Evolutionary conservation across 2,888 invertebrate species (phyloP), one percentile per base, ranked within the genome.

Genomic region (Papilio elwesi): DNA sequence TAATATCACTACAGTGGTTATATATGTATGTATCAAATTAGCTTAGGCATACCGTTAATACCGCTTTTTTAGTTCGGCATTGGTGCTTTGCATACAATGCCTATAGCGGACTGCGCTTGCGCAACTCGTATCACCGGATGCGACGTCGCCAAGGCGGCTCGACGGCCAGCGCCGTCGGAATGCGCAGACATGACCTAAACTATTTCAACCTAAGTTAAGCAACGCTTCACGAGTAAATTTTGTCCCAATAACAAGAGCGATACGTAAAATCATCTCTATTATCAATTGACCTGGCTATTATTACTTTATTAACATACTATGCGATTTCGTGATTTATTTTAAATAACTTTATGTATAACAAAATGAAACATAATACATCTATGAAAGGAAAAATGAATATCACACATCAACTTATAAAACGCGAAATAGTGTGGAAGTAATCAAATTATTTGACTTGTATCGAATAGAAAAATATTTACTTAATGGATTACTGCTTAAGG

Each of bases 1-100:
- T 59, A 57, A 13, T 36, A 57, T 57, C 36, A 43, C 2, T 43
- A 43, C 7, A 9, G 12, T 49, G 16, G 49, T 48, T 38, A 11
- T 36, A 12, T 15, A 65, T 55, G 0, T n/a, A 38, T 48, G 16
- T 48, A 36, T 13, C 57, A 57, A 47, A 70, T 62, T 51, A 69
- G 55, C 74, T 65, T 70, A 16, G 43, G 48, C 68, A 75, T 81
- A 78, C 81, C 81, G 83, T 83, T 83, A 81, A 74, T 65, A 74
- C 73, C 72, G 79, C n/a, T 74, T 76, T 77, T 76, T 73, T 75
- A 87, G 89, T 92, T 91, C 87, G 90, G 89, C 79, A 76, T 74
- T 78, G 80, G 80, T 83, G 86, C 87, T 93, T 93, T 90, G 92
- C 93, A 93, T 92, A 93, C 93, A 93, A 93, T 93, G 90, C 87